Base-by-base conservation (phyloP, 1,140 invertebrate genomes). In the Drosophila ficusphila region DNA sequence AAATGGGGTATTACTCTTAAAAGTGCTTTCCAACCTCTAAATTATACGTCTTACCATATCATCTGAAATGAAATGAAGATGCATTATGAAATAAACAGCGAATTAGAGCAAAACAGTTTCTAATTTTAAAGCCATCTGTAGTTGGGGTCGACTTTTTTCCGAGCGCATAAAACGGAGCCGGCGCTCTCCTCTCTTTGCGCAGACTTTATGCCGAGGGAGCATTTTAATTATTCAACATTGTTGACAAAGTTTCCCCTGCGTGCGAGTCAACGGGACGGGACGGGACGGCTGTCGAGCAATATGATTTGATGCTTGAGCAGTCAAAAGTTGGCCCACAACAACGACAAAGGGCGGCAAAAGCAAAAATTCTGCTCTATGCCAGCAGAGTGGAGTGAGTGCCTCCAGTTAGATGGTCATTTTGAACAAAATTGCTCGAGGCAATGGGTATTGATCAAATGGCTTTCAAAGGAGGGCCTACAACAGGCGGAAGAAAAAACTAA, bases 151-250 rank as follows among this genome's bases (percentile, higher is more conserved):
- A 39, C 2, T n/a, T 31, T 56, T 64, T 8, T 41, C 33, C 0
- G 25, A 44, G 53, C 62, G 60, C 18, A 8, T 21, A 38, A 12
- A 7, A 36, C 18, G 31, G 33, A 39, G 29, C 61, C 33, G 48
- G 27, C 47, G 54, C 62, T 58, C 46, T 58, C 42, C 54, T 64
- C 44, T 71, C 76, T 69, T 68, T 53, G 74, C 54, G 60, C 57
- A 86, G 76, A 81, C 68, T 74, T 57, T 48, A 64, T 88, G 77
- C 76, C 86, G 53, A 78, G 86, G 86, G 86, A 90, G 86, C 86
- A 82, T 90, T 89, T 89, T 89, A 90, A 89, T 89, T 90, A 89
- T 89, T 89, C 86, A 89, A 82, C 81, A 90, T 81, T 89, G 86
- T 89, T 89, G 86, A 90, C 86, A 89, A 89, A 89, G 76, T 78